A percentile compares a stretch with the other conserved stretches of the same genome.
Evolutionary conservation across 2,888 invertebrate species (phyloP).

Genomic region (Pseudanteris insignis): DNA sequence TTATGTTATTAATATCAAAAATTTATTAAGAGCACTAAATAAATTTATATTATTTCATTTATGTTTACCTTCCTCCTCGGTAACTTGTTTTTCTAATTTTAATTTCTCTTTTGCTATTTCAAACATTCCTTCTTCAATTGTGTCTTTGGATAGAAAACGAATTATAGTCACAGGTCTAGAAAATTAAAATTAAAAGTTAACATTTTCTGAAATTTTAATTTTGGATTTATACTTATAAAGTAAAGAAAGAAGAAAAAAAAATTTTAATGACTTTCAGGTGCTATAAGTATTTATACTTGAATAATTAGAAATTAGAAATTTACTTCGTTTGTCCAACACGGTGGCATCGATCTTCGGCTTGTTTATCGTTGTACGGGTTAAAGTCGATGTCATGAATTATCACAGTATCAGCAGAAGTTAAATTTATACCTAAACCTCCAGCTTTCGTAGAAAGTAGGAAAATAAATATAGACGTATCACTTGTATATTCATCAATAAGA

Average conservation of each 20-base stretch:
- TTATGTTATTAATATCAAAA: no score
- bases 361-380: constrained; percentile 98
- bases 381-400: constrained; percentile 98
- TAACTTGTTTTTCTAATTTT: constrained; percentile 88
- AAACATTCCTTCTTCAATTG: constrained; percentile 93
- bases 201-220: no score
- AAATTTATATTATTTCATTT: no score
- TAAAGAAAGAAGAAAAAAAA: no score
- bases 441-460: constrained; percentile 93
- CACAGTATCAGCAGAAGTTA: constrained; percentile 94
- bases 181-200: constrained; percentile 12
- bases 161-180: constrained; percentile 85
- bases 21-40: no score
- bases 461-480: constrained; percentile 81
- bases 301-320: no score
- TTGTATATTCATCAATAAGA: constrained; percentile 88
- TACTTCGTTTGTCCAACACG: constrained; percentile 72
- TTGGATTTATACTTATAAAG: no score
- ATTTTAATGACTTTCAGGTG: no score
- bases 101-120: constrained; percentile 91
- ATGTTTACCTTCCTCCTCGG: constrained; percentile 70
- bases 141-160: constrained; percentile 83
- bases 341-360: constrained; percentile 90
- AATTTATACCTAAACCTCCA: constrained; percentile 95
- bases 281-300: no score